Base-by-base conservation (phyloP, 30 jellyfish, hydroid and myxozoan genomes). In the Aurelia sp. region DNA sequence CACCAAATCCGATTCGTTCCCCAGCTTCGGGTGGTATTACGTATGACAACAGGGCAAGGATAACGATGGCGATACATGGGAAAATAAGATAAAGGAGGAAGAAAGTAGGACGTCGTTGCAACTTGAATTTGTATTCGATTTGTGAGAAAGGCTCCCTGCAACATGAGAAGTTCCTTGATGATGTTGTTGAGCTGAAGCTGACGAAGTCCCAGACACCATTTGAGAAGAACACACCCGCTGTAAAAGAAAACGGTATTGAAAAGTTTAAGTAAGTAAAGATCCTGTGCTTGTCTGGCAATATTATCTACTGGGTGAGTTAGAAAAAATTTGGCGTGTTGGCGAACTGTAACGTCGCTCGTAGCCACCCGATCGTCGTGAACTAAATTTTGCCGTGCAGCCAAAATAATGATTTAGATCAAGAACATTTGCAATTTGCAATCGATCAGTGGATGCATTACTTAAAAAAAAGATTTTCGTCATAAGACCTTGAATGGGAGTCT, bases 1-100 rank as follows among this genome's bases (percentile, higher is more conserved):
- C 86, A 13, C 98, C 98, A 44, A 92, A 81, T 13, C 98, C 98
- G 60, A 86, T 73, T 37, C 98, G 69, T 70, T 92, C 98, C 27
- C 98, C 98, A 0, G 91, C 73, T 30, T 74, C 96, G 30, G 94
- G 94, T 6, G 98, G 98, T 63, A 92, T 92, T 84, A 84, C 71
- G 76, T 78, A 92, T 47, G 88, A 62, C 35, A 92, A 77, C 41
- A 92, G 79, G 53, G 89, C 74, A 40, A 92, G 73, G 13, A 65
- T 75, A 15, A 76, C 81, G n/a, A 84, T 70, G 13, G 94, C 88
- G 13, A 92, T 13, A 78, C 94, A 86, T 13, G 98, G 98, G 73
- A 92, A 51, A 2, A 92, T 81, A 40, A 92, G 66, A 76, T 92
- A 92, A 10, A 92, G 91, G 19, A 92, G 91, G 57, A 66, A 92